Evolutionary conservation across 1,140 invertebrate species (phyloP).

Genomic region (Bombus difficillimus): DNA sequence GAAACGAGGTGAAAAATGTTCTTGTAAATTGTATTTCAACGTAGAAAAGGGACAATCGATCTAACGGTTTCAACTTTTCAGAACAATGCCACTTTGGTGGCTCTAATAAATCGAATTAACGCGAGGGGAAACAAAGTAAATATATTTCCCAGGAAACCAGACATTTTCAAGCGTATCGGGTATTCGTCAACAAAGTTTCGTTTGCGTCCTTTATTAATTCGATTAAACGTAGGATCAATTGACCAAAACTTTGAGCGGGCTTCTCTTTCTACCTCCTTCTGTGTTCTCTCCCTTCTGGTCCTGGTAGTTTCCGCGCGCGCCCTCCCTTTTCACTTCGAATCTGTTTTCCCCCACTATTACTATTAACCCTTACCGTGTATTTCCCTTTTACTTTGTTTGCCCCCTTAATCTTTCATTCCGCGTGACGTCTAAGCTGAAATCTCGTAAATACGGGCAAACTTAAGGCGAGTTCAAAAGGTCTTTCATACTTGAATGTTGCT

Average conservation of each 20-base stretch:
- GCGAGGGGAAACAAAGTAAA: background rate
- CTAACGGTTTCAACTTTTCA: background rate
- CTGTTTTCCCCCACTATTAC: background rate
- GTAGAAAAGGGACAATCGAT: background rate
- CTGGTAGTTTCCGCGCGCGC: background rate
- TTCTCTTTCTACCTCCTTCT: background rate
- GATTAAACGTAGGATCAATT: conserved; percentile 26
- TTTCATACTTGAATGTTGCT: conserved; percentile 31
- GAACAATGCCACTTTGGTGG: background rate
- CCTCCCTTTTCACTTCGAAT: no score
- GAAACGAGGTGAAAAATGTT: background rate
- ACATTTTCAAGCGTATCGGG: conserved; percentile 10
- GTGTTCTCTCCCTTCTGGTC: background rate
- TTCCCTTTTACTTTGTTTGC: conserved; percentile 50
- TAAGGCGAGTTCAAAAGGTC: conserved; percentile 29
- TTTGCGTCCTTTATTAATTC: conserved; percentile 38
- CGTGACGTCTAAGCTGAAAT: conserved; percentile 44
- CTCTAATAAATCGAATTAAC: conserved; percentile 1
- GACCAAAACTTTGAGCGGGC: conserved; percentile 5
- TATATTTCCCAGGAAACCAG: background rate
- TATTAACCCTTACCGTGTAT: background rate
- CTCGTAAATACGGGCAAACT: conserved; percentile 45
- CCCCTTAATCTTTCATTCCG: conserved; percentile 47
- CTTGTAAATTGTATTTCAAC: background rate
- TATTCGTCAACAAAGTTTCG: conserved; percentile 22